Base-by-base conservation (phyloP, 2,888 invertebrate genomes). In the Drosophila barbarae region DNA sequence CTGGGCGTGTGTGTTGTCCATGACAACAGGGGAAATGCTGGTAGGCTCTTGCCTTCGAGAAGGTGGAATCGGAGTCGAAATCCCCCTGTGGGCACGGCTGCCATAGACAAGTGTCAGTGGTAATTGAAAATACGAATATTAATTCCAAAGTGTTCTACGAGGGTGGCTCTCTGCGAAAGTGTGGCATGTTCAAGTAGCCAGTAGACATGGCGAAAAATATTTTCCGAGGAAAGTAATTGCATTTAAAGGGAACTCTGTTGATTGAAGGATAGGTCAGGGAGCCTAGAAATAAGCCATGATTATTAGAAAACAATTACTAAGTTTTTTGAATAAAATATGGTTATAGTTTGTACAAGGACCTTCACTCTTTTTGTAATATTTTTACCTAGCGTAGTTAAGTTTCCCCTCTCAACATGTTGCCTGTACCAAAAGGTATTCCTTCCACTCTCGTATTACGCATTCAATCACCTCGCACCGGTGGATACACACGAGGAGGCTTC, bases 61-160 rank as follows among this genome's bases (percentile, higher is more conserved):
- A 15, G 36, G 23, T 12, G 50, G 28, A 39, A 51, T 7, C 12
- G 30, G 49, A 7, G 21, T 57, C n/a, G 30, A 42, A 7, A 28
- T 57, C n/a, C 58, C 50, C 34, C 35, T 34, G 50, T 74, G 80
- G 81, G 84, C 84, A 67, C 53, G 79, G 75, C 75, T 72, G 81
- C 65, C 73, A 73, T 75, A 76, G 86, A 84, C 82, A 86, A 82
- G 86, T 86, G 82, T 86, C 86, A 82, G 86, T 72, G 69, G 86
- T 82, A 82, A 86, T 82, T 82, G 86, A 82, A 82, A 82, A 76
- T 84, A 86, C 80, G 77, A 82, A 79, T 86, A 82, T 86, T 82
- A 72, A 84, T 84, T 84, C 83, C 74, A 72, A 77, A 80, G 82
- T 64, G 77, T 67, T 80, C 57, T 65, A 34, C 26, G n/a, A 3